A percentile compares a stretch with the other conserved stretches of the same genome.
phyloP scores from a whole-genome alignment of 2,888 invertebrate genomes.

The Oxycera nigricornis region DNA sequence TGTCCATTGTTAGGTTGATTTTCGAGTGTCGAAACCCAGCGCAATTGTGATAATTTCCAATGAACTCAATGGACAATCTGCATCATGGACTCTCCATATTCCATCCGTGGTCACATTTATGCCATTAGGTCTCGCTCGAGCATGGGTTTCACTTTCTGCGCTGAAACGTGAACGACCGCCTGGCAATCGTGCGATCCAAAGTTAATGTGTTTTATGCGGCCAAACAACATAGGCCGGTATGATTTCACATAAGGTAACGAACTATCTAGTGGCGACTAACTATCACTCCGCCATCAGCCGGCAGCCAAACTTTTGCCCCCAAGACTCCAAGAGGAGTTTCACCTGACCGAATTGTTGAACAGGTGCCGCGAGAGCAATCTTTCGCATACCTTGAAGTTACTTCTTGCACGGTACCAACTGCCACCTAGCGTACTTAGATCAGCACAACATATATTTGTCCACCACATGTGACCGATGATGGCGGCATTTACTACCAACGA shows the following conservation, averaged over 20 bases:
- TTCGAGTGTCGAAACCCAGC: background rate
- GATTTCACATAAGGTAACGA: constrained; percentile 20
- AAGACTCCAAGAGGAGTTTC: constrained; percentile 27
- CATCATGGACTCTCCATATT: background rate
- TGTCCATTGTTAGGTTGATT: background rate
- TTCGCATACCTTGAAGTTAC: background rate
- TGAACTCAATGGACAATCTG: background rate
- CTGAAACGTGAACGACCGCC: background rate
- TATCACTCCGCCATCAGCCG: background rate
- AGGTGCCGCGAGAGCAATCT: constrained; percentile 30
- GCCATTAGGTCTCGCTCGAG: background rate
- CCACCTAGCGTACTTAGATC: background rate
- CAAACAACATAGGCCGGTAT: background rate
- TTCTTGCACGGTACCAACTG: background rate
- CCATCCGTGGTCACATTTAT: background rate
- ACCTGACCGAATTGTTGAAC: constrained; percentile 35
- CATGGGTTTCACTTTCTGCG: background rate
- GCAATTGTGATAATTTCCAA: background rate
- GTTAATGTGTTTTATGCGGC: constrained; percentile 21
- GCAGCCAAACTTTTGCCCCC: background rate
- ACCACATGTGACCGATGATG: background rate
- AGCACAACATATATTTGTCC: background rate
- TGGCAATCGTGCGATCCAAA: background rate
- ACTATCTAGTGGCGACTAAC: constrained; percentile 14
- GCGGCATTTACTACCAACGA: background rate